phyloP scores from a whole-genome alignment of 2,888 invertebrate species.

The Callyntrura sp. region DNA sequence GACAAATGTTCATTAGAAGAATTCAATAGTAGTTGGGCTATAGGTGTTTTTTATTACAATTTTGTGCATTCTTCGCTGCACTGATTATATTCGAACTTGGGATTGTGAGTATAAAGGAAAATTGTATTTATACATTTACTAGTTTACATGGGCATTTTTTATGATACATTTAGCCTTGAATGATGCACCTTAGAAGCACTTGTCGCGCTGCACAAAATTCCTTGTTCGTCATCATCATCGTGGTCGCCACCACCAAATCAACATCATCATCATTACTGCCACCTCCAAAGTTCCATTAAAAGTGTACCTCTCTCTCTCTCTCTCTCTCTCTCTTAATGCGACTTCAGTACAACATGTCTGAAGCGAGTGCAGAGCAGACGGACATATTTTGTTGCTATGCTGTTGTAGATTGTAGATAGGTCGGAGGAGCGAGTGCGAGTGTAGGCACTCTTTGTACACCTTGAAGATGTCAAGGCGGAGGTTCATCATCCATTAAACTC shows the following conservation, averaged over 20 bases:
- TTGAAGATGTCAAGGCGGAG: slow-evolving; percentile 63
- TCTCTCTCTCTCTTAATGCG: too few species aligned
- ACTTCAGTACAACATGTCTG: too few species aligned
- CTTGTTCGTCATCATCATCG: slow-evolving; percentile 10
- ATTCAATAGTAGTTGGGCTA: too few species aligned
- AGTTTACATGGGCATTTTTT: not conserved
- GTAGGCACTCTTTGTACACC: slow-evolving; percentile 5
- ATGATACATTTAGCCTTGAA: not conserved
- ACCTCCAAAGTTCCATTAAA: slow-evolving; percentile 30
- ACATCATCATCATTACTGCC: not conserved
- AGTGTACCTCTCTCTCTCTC: not conserved
- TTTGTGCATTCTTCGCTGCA: slow-evolving; percentile 25
- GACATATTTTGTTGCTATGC: not conserved
- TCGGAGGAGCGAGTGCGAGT: too few species aligned
- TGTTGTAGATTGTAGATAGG: too few species aligned
- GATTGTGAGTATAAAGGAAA: not conserved
- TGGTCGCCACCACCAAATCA: not conserved
- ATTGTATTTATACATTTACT: not conserved
- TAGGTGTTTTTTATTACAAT: slow-evolving; percentile 4
- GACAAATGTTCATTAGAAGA: slow-evolving; percentile 6
- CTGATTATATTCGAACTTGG: slow-evolving; percentile 30
- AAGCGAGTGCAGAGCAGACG: too few species aligned
- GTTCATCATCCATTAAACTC: slow-evolving; percentile 51
- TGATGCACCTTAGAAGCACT: slow-evolving; percentile 18
- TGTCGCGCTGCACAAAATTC: slow-evolving; percentile 7